phyloP scores from a whole-genome alignment of 2,113 vertebrate species.

The Enhydra lutris region DNA sequence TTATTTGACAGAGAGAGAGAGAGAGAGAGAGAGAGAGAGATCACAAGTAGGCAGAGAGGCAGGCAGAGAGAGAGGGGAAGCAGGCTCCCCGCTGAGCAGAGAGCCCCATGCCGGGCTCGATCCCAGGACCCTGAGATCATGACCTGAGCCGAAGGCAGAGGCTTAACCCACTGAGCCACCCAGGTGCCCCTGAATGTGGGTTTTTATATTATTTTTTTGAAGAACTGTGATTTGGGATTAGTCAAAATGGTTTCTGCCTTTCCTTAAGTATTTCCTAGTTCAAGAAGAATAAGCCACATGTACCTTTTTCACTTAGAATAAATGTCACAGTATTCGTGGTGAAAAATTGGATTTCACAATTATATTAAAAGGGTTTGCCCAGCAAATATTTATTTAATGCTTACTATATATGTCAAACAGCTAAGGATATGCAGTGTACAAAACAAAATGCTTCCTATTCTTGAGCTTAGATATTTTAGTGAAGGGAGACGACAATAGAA shows the following conservation, averaged over 20 bases:
- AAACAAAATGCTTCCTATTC: background rate
- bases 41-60: too few relatives aligned
- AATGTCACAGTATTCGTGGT: background rate
- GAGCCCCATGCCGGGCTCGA: too few relatives aligned
- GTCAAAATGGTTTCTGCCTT: background rate
- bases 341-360: background rate
- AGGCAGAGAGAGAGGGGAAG: too few relatives aligned
- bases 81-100: too few relatives aligned
- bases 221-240: background rate
- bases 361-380: background rate
- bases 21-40: too few relatives aligned
- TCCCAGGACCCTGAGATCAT: too few relatives aligned
- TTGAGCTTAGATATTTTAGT: slow-evolving; percentile 1
- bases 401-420: background rate
- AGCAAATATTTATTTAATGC: background rate
- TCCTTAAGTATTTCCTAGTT: background rate
- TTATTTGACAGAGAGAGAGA: too few relatives aligned
- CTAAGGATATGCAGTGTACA: background rate
- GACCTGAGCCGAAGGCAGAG: too few relatives aligned
- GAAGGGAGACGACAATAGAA: background rate
- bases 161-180: too few relatives aligned
- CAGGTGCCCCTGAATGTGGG: background rate
- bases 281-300: background rate
- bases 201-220: slow-evolving; percentile 26
- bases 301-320: slow-evolving; percentile 13